Base-by-base conservation (phyloP, 2,113 vertebrate genomes). In the Anguilla rostrata region DNA sequence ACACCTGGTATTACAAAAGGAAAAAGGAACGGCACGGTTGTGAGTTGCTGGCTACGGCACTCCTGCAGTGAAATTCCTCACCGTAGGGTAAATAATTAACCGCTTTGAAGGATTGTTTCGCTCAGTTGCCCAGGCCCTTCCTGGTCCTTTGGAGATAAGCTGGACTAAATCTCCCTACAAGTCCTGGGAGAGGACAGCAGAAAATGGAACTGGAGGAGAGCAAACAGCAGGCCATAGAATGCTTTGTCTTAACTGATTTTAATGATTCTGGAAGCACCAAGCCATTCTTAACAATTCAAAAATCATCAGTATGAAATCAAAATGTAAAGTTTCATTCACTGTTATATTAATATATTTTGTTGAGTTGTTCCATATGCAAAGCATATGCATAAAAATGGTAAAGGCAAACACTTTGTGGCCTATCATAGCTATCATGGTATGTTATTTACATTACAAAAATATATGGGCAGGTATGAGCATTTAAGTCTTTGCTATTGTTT, bases 91-190 rank as follows among this genome's bases (percentile, higher is more conserved):
- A 82, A 79, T 63, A 85, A 88, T 88, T 89, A 83, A 79, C 86
- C 87, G 39, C 82, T 94, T 90, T 91, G 92, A 93, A 90, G 89
- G 93, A 96, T 95, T 90, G 90, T 95, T 94, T 94, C 89, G 88
- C 93, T 93, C 89, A 92, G 90, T 91, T 90, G 91, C 89, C 91
- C 88, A 93, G 92, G 85, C 87, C 89, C 91, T 95, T 95, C 91
- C 93, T 94, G 91, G 89, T 94, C 91, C 92, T 95, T 93, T 93
- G 94, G 91, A 96, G 93, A 95, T 94, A 95, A 96, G 90, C 91
- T 87, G 87, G 87, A 94, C 87, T 92, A 94, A 93, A 95, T 95
- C 94, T 94, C 87, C 60, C 92, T 93, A 92, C 66, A 90, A 89
- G 81, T 95, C 93, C 92, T 91, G 89, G 89, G 85, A 90, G 82